These are phyloP conservation scores for Pteruthius melanotis DNA, from an alignment of 2,113 vertebrate genomes.

Conservation along the genomic window DNA sequence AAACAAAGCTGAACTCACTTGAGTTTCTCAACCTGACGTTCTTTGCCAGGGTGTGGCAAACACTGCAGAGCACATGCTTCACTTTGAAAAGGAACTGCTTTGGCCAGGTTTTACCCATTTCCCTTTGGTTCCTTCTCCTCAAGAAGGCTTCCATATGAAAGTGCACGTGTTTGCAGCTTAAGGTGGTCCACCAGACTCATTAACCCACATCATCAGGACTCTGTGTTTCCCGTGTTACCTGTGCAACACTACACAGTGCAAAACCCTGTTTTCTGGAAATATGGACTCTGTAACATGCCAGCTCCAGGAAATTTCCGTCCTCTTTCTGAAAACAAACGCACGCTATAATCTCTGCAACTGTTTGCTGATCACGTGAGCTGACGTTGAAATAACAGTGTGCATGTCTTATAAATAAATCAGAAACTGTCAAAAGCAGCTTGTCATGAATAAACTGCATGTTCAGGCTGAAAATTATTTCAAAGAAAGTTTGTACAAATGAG, in stretches of 20 bases:
- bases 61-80: background rate
- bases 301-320: rapidly evolving
- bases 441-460: background rate
- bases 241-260: background rate
- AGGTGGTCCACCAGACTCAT: background rate
- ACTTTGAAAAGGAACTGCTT: background rate
- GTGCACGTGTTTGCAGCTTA: background rate
- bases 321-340: background rate
- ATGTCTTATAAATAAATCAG: background rate
- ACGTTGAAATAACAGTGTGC: background rate
- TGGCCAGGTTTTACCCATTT: background rate
- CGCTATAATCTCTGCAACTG: background rate
- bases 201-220: background rate
- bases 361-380: background rate
- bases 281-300: background rate
- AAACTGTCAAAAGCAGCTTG: background rate
- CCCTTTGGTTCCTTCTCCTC: background rate
- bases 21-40: slow-evolving; percentile 32
- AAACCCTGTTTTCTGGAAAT: background rate
- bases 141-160: background rate
- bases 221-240: background rate
- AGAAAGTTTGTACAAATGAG: background rate
- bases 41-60: background rate
- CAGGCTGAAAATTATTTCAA: background rate
- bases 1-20: slow-evolving; percentile 18